phyloP scores from a whole-genome alignment of 2,888 invertebrate genomes.

The Ctenicera cuprea region DNA sequence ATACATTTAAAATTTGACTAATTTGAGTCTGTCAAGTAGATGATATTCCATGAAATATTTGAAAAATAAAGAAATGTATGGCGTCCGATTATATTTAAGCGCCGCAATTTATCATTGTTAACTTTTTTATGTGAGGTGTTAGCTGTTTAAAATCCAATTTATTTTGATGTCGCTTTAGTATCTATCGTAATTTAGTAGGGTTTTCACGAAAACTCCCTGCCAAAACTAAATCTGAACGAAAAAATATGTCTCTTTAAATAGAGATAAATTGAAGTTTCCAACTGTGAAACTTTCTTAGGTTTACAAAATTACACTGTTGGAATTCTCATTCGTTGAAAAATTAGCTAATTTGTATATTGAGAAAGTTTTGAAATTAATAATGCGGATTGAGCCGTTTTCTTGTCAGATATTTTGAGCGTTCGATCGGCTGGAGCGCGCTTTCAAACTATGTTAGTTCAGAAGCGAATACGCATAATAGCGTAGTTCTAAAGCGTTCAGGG shows the following conservation, averaged over 20 bases:
- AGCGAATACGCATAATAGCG: slow-evolving; percentile 14
- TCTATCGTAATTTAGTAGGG: slow-evolving; percentile 22
- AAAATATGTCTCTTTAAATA: slow-evolving; percentile 25
- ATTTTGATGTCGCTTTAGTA: slow-evolving; percentile 27
- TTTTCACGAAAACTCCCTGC: slow-evolving; percentile 17
- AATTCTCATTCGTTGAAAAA: no score
- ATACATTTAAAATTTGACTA: no score
- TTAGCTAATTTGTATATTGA: slow-evolving; percentile 1
- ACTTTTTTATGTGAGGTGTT: slow-evolving; percentile 30
- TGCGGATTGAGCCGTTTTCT: no score
- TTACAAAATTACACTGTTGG: slow-evolving; percentile 4
- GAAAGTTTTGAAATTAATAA: slow-evolving; percentile 6
- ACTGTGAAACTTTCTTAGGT: not conserved
- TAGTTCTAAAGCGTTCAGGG: slow-evolving; percentile 14
- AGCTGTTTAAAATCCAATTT: slow-evolving; percentile 29
- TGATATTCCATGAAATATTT: not conserved
- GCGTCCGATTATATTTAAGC: slow-evolving; percentile 5
- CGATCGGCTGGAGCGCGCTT: not conserved
- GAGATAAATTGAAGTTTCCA: slow-evolving; percentile 18
- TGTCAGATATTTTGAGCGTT: not conserved
- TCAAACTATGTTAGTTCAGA: slow-evolving; percentile 24
- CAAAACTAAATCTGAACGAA: slow-evolving; percentile 25
- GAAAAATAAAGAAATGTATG: slow-evolving; percentile 13
- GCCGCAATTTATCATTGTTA: slow-evolving; percentile 25
- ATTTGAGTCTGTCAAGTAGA: not conserved